These are phyloP conservation scores for Mycalesis mineus DNA, from an alignment of 2,888 invertebrate genomes.

Conservation along the genomic window DNA sequence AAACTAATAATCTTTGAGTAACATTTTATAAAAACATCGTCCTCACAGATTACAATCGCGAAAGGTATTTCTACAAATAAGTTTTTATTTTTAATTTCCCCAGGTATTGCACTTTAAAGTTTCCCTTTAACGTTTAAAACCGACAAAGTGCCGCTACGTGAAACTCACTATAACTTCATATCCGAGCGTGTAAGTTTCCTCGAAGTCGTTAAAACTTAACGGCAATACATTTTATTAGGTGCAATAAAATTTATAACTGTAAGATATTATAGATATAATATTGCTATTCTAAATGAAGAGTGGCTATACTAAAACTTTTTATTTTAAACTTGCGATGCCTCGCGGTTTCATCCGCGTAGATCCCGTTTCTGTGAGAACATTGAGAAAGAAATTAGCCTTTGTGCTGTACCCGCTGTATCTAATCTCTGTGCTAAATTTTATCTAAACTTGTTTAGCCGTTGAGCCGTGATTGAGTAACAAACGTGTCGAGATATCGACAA, in stretches of 20 bases:
- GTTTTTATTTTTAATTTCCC: not conserved
- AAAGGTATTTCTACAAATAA: not conserved
- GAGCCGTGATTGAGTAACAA: too few species aligned
- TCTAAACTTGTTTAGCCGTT: too few species aligned
- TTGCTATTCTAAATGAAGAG: not conserved
- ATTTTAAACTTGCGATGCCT: too few species aligned
- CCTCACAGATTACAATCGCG: not conserved
- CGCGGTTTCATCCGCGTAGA: too few species aligned
- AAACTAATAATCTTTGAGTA: too few species aligned
- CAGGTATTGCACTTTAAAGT: constrained; percentile 1
- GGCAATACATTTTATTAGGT: not conserved
- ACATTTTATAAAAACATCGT: too few species aligned
- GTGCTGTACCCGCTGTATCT: too few species aligned
- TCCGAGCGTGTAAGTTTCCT: not conserved
- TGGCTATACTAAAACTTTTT: too few species aligned
- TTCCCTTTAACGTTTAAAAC: not conserved
- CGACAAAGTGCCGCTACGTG: constrained; percentile 4
- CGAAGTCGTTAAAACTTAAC: constrained; percentile 7
- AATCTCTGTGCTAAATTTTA: too few species aligned
- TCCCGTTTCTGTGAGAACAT: too few species aligned
- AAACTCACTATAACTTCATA: constrained; percentile 1
- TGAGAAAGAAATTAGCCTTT: too few species aligned
- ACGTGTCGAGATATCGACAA: too few species aligned
- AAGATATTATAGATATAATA: not conserved
- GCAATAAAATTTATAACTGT: not conserved